Evolutionary conservation across 2,888 invertebrate species (phyloP), one percentile per base, ranked within the genome.

Genomic region (Argyra leucocephala): DNA sequence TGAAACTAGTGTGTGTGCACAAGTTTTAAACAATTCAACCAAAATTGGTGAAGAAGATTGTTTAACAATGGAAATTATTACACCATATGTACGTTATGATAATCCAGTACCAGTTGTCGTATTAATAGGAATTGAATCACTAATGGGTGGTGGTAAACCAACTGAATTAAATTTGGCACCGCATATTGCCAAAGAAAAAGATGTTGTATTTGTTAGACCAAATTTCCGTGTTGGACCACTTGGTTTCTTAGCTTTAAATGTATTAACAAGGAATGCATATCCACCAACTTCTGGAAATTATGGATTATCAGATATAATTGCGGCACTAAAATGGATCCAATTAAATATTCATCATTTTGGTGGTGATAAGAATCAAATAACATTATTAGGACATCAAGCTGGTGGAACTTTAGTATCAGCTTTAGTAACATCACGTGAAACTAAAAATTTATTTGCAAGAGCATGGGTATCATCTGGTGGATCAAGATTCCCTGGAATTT

Each of bases 371-470:
- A 81, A 83, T 1, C 83, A 89, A 3, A 90, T 95, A 0, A 93
- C 92, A 0, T 75, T 95, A 57, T 83, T 93, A 72, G 95, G 93
- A 0, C 92, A 93, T 74, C 84, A 90, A 23, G 91, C 93, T 0
- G 93, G 93, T 1, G 93, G 89, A 1, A 93, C 93, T 0, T 78
- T 93, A 18, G 89, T 91, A 0, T 88, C 91, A 0, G 89, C 91
- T 0, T 79, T 94, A 58, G 84, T 73, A 79, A 88, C 69, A 76
- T 84, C 81, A 15, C 81, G 76, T 70, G 79, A 83, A 65, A 81
- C 86, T 3, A 84, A 86, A 64, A 85, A 85, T 62, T 81, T 92
- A 5, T 93, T 92, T 73, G 81, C 87, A 0, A 81, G 88, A 63
- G 89, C 87, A 5, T 93, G 93, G 93, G 84, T 91, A 1, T 87